These are phyloP conservation scores for Morpho deidamia DNA, from an alignment of 2,888 invertebrate genomes.

Conservation along the genomic window DNA sequence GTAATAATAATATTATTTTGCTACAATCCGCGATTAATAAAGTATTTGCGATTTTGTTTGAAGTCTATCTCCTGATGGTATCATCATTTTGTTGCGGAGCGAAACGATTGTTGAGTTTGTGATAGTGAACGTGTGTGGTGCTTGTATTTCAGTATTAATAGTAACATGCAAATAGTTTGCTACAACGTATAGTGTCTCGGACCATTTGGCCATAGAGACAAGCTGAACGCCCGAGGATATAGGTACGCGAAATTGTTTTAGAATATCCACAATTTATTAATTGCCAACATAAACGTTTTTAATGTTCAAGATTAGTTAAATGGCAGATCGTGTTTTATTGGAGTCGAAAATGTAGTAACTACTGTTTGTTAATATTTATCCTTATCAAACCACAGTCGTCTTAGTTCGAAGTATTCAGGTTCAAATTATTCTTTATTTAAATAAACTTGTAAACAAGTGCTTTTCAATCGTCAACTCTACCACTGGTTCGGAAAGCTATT, in stretches of 20 bases:
- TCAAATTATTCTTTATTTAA: too few relatives aligned
- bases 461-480: too few relatives aligned
- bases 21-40: too few relatives aligned
- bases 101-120: too few relatives aligned
- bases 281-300: slow-evolving; percentile 60
- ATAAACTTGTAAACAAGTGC: too few relatives aligned
- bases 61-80: too few relatives aligned
- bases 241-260: slow-evolving; percentile 37
- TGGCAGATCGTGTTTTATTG: not conserved
- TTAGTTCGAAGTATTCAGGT: too few relatives aligned
- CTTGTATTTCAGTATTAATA: not conserved
- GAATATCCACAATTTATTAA: slow-evolving; percentile 55
- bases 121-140: too few relatives aligned
- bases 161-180: slow-evolving; percentile 5
- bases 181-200: slow-evolving; percentile 42
- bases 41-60: too few relatives aligned
- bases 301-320: slow-evolving; percentile 44
- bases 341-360: not conserved
- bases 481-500: too few relatives aligned
- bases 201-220: slow-evolving; percentile 46
- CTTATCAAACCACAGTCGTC: too few relatives aligned
- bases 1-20: not conserved
- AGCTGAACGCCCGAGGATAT: slow-evolving; percentile 41
- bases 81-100: too few relatives aligned
- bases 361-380: not conserved